Base-by-base conservation (phyloP, 2,888 invertebrate species). In the Heliconius sara region DNA sequence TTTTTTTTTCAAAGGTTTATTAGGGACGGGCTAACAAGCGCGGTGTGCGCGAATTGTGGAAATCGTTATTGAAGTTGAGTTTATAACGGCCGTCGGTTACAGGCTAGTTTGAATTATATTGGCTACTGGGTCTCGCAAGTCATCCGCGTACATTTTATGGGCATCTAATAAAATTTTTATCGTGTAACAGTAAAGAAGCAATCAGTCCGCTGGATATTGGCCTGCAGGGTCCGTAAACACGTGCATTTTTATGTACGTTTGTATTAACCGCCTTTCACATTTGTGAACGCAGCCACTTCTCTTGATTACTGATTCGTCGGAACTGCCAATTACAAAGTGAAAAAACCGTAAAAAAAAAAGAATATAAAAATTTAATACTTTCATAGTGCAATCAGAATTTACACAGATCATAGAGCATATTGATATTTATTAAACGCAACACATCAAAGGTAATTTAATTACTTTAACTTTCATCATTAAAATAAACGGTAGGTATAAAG, bases 141-240 rank as follows among this genome's bases (percentile, higher is more conserved):
- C 93, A 91, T 92, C 91, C 89, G 89, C 87, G 94, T 92, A 93
- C 91, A 93, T 90, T 95, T 95, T 94, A 95, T 90, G 93, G 89
- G 89, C 92, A 90, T 91, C 92, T 91, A 94, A 94, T 95, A 95
- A 95, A 95, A 92, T 25, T 90, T 94, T 95, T 95, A 95, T 95
- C 92, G 95, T 95, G 95, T 95, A 95, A 95, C 93, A 94, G 93
- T 95, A 95, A 95, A 95, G 94, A 94, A 95, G 95, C 95, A 95
- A 95, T 95, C 95, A 93, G 94, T 92, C 92, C 89, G 92, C 89
- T 87, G 92, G 92, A 93, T 94, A 95, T 95, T 95, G 94, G 95
- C 91, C 91, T 90, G 91, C 88, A 90, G 89, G 91, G 91, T 93
- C 88, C 91, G 94, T 95, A 95, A 95, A 94, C 95, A 95, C 93